These are phyloP conservation scores for Eulemur albifrons DNA, from an alignment of 2,797 vertebrate species.

Conservation along the genomic window DNA sequence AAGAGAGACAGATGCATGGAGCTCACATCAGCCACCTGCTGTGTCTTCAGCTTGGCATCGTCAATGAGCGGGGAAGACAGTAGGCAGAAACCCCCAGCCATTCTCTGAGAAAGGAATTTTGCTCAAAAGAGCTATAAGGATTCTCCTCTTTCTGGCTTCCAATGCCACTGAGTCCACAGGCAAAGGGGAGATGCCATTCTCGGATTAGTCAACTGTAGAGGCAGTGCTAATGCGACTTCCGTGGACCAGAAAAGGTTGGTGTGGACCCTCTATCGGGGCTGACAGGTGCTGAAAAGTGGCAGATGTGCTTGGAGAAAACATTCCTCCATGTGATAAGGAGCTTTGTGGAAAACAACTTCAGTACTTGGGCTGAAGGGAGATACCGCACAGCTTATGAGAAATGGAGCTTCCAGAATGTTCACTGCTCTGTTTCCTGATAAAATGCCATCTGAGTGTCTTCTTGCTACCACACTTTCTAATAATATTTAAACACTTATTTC, in stretches of 20 bases:
- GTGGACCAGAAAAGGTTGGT: background rate
- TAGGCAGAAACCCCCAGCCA: background rate
- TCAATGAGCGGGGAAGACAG: fast-evolving
- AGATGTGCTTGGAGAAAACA: background rate
- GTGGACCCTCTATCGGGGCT: background rate
- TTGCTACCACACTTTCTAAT: no score
- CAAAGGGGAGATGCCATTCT: background rate
- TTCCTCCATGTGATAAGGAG: background rate
- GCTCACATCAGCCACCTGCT: background rate
- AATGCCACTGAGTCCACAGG: fast-evolving
- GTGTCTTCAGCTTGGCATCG: background rate
- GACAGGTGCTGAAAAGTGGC: background rate
- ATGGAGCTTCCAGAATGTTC: fast-evolving
- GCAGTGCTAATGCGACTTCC: background rate
- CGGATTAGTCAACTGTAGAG: background rate
- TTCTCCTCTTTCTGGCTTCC: background rate
- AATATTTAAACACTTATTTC: background rate
- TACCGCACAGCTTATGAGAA: fast-evolving
- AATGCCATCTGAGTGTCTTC: fast-evolving
- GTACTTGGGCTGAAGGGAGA: background rate
- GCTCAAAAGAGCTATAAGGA: background rate
- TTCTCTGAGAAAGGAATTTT: background rate
- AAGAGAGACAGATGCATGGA: background rate
- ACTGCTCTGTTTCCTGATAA: background rate
- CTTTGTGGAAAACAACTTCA: background rate